A percentile compares a stretch with the other conserved stretches of the same genome.
Evolutionary conservation across 2,888 invertebrate genomes (phyloP).

Genomic region (Adelphocoris suturalis): DNA sequence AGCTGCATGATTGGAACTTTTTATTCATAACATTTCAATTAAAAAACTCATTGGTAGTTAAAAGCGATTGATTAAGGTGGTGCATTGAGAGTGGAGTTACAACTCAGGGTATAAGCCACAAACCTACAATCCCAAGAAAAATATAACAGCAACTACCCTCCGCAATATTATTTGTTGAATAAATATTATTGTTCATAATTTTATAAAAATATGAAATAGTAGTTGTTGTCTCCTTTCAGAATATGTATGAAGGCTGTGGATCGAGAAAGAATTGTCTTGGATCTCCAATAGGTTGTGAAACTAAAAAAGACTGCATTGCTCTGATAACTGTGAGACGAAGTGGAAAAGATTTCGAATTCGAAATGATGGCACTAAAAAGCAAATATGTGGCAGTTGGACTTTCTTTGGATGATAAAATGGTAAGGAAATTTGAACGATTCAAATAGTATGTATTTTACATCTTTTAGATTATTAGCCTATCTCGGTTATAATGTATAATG

Average conservation of each 20-base stretch:
- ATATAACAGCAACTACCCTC: too few relatives aligned
- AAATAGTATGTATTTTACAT: neutral
- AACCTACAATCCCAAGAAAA: too few relatives aligned
- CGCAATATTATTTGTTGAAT: too few relatives aligned
- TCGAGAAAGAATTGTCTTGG: slow-evolving; percentile 89
- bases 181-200: too few relatives aligned
- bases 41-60: too few relatives aligned
- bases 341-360: slow-evolving; percentile 81
- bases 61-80: too few relatives aligned
- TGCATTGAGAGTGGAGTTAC: too few relatives aligned
- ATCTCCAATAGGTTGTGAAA: slow-evolving; percentile 85
- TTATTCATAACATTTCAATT: too few relatives aligned
- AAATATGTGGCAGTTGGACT: slow-evolving; percentile 90
- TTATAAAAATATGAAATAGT: too few relatives aligned
- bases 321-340: slow-evolving; percentile 83
- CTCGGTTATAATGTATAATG: slow-evolving; percentile 28
- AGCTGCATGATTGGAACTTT: too few relatives aligned
- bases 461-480: too few relatives aligned
- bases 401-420: slow-evolving; percentile 89
- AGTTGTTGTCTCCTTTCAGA: slow-evolving; percentile 77
- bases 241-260: slow-evolving; percentile 87
- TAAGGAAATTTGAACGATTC: slow-evolving; percentile 77
- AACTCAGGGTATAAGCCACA: too few relatives aligned
- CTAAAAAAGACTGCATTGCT: slow-evolving; percentile 84
- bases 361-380: slow-evolving; percentile 81